A percentile compares a stretch with the other conserved stretches of the same genome.
Conservation (phyloP, 2,888 invertebrate species). For the Mythimna pallens region DNA sequence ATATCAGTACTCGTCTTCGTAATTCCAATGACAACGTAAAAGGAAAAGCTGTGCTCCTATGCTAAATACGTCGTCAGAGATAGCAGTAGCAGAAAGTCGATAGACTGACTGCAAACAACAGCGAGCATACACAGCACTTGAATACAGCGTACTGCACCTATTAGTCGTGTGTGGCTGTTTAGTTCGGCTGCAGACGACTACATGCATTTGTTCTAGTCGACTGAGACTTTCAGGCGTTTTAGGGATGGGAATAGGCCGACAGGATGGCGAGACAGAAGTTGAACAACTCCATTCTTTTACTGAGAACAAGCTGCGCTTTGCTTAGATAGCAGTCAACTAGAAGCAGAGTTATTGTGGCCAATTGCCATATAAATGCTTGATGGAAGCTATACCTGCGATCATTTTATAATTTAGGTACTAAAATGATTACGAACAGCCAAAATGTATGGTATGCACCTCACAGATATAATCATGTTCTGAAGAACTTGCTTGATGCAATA, state of each 20-base stretch:
- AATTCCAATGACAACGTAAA: slow-evolving; percentile 53
- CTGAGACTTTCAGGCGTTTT: slow-evolving; percentile 10
- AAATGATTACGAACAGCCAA: neutral
- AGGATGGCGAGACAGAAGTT: neutral
- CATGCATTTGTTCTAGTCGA: slow-evolving; percentile 32
- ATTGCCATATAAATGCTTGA: neutral
- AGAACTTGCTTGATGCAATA: neutral
- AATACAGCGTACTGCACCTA: slow-evolving; percentile 30
- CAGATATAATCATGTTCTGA: neutral
- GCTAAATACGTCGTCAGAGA: slow-evolving; percentile 26
- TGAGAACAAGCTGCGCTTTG: neutral
- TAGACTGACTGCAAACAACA: slow-evolving; percentile 31
- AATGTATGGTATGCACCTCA: neutral
- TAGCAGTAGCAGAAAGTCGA: slow-evolving; percentile 48
- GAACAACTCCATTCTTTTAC: neutral
- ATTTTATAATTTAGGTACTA: neutral
- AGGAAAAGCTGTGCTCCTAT: slow-evolving; percentile 50
- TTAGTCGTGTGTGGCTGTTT: slow-evolving; percentile 17
- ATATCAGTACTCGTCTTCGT: slow-evolving; percentile 23
- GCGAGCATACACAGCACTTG: slow-evolving; percentile 43
- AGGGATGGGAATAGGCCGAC: slow-evolving; percentile 43
- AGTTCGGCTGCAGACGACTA: slow-evolving; percentile 28
- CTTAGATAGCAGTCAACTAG: neutral
- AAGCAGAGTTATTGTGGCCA: neutral
- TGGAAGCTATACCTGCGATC: neutral